A percentile compares a stretch with the other conserved stretches of the same genome.
Conservation (phyloP, 2,797 vertebrate genomes). For the Smutsia gigantea region DNA sequence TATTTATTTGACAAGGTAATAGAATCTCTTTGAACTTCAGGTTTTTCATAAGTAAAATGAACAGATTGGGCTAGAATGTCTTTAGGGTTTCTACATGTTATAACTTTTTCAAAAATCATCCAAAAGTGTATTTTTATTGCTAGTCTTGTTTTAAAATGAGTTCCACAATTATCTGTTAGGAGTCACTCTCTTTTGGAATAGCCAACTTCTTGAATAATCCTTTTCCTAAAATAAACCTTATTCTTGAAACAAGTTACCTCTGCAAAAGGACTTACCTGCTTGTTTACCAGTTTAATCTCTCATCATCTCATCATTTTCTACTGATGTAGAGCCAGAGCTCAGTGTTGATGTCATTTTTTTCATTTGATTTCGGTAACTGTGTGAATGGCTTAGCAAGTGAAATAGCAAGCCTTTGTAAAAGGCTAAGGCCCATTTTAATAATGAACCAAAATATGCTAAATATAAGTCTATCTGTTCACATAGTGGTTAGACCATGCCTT, state of each 20-base stretch:
- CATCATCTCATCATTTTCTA: slow-evolving; percentile 26
- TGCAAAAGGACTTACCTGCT: not conserved
- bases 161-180: not conserved
- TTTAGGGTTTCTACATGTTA: slow-evolving; percentile 20
- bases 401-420: not conserved
- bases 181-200: not conserved
- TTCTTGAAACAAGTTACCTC: slow-evolving; percentile 11
- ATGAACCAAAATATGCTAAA: not conserved
- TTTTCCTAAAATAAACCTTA: not conserved
- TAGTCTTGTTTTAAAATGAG: slow-evolving; percentile 23
- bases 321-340: not conserved
- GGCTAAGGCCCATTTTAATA: not conserved
- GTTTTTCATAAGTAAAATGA: not conserved
- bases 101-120: slow-evolving; percentile 2
- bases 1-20: not conserved
- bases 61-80: not conserved
- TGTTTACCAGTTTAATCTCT: not conserved
- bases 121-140: slow-evolving; percentile 2
- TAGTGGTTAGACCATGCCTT: not conserved
- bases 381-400: not conserved
- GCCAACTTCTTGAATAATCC: not conserved
- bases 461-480: not conserved
- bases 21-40: slow-evolving; percentile 16
- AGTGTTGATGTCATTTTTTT: not conserved
- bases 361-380: not conserved